Conservation (phyloP, 2,113 vertebrate species). For the Campylorhamphus procurvoides region DNA sequence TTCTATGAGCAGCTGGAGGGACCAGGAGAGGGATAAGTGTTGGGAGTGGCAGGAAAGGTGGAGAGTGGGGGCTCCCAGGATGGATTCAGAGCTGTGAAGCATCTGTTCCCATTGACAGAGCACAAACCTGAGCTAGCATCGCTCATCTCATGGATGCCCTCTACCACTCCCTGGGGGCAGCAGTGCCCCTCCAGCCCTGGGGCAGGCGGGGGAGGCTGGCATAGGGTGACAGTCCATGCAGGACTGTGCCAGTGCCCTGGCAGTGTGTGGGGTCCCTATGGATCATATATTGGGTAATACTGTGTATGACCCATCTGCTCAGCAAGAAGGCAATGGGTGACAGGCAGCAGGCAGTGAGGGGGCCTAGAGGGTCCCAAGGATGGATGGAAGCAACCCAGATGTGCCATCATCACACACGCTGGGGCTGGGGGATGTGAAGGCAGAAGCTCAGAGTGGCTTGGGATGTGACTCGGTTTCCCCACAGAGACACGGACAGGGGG, state of each 20-base stretch:
- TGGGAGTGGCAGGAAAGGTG: not conserved
- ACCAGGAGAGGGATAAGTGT: not conserved
- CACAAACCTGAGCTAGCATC: not conserved
- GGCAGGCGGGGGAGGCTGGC: not conserved
- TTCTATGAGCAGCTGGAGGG: not conserved
- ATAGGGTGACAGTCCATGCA: rapidly evolving
- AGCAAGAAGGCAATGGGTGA: not conserved
- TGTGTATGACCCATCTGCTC: not conserved
- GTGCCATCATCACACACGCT: rapidly evolving
- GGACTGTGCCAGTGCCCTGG: rapidly evolving
- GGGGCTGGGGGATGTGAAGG: not conserved
- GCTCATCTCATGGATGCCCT: not conserved
- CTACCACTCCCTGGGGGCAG: rapidly evolving
- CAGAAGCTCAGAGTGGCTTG: not conserved
- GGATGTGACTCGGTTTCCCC: slow-evolving; percentile 28
- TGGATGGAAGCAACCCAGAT: rapidly evolving
- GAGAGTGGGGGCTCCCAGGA: rapidly evolving
- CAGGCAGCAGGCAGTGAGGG: not conserved
- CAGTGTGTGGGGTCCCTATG: rapidly evolving
- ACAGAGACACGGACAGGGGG: rapidly evolving
- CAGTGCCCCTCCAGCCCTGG: not conserved
- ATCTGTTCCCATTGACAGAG: rapidly evolving
- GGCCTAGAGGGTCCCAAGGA: not conserved
- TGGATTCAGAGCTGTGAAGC: not conserved
- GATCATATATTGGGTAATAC: not conserved